Conservation (phyloP, 2,113 vertebrate genomes). For the Laticauda laticaudata region DNA sequence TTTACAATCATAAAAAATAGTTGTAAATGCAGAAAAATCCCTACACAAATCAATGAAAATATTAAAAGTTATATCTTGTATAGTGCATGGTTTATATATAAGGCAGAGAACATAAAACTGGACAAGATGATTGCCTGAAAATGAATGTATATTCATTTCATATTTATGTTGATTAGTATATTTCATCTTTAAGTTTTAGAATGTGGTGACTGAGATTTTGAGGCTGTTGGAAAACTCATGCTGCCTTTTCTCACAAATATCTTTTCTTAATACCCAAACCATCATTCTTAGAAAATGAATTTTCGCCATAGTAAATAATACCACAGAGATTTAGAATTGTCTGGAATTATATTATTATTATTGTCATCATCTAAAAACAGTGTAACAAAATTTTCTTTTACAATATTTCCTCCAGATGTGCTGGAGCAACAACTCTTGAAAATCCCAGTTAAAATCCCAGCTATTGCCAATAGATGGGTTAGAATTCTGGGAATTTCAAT, state of each 20-base stretch:
- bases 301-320: neutral
- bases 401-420: neutral
- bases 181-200: neutral
- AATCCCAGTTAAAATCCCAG: neutral
- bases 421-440: neutral
- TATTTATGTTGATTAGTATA: neutral
- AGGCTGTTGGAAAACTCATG: neutral
- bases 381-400: neutral
- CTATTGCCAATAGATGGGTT: neutral
- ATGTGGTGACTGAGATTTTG: neutral
- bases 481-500: neutral
- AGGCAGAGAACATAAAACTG: too few relatives aligned
- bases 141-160: neutral
- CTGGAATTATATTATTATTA: neutral
- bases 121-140: neutral
- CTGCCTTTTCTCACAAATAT: neutral
- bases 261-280: neutral
- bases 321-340: neutral
- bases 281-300: neutral
- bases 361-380: neutral
- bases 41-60: neutral
- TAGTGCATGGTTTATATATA: neutral
- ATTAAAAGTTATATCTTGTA: neutral
- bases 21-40: neutral
- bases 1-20: neutral